Base-by-base conservation (phyloP, 2,888 invertebrate species). In the Caenorhabditis sp. region DNA sequence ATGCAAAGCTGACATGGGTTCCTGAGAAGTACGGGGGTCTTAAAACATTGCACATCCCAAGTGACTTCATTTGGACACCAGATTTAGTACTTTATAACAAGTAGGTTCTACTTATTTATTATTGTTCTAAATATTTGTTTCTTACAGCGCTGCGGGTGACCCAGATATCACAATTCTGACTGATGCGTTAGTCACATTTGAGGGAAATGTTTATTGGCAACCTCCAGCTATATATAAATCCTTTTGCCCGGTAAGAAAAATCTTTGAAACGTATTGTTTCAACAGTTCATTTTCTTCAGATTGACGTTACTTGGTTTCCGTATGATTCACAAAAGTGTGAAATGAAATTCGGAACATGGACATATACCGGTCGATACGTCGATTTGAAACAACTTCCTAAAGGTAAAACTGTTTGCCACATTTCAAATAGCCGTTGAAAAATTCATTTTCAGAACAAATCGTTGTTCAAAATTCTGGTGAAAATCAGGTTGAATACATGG, bases 31-130 rank as follows among this genome's bases (percentile, higher is more conserved):
- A 95, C 88, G 95, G 95, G 31, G 95, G 95, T 0, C 62, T 73
- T 12, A 93, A 94, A 88, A 95, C 94, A 93, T 91, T 95, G 36
- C 95, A 95, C 89, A 95, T 95, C 72, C 95, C 95, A 63, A 95
- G 95, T 52, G 95, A 95, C 89, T 94, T 95, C 90, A 95, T 95
- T 88, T 95, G 95, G 95, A 91, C 95, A 83, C 95, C 95, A 38
- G 95, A 95, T 90, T 94, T 95, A 89, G 95, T 95, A 59, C 92
- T 95, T 67, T 95, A 95, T 90, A 95, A 95, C 90, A 93, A 93
- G 93, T 84, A n/a, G 59, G 78, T 43, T 70, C 25, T 74, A 31
- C 59, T 63, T 53, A 23, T 25, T 25, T 56, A 26, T 56, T 56
- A 59, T 54, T 38, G 38, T 20, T 20, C 4, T 17, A 12, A 53